These are phyloP conservation scores for Nicator chloris DNA, from an alignment of 2,113 vertebrate genomes.

Conservation along the genomic window DNA sequence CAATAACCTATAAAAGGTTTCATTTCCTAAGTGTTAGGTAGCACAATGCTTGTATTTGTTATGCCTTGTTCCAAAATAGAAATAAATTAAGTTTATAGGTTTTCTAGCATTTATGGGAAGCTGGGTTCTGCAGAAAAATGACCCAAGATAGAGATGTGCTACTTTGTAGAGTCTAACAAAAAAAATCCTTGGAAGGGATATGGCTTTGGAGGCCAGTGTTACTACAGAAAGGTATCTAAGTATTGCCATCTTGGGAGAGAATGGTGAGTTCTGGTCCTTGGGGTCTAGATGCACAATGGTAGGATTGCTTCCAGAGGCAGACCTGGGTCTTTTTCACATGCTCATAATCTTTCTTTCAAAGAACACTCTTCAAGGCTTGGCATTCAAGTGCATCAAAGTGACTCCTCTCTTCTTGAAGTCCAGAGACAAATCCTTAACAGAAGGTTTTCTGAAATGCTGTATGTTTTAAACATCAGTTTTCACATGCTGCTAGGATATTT, in stretches of 20 bases:
- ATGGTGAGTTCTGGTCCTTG: not conserved
- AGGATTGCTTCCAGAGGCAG: not conserved
- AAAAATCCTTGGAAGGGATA: rapidly evolving
- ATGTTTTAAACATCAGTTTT: not conserved
- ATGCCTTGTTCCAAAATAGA: not conserved
- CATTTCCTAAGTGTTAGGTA: not conserved
- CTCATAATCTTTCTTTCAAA: not conserved
- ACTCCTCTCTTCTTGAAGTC: not conserved
- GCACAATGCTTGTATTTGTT: not conserved
- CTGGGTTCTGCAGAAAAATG: not conserved
- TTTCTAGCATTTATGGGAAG: not conserved
- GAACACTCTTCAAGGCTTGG: not conserved
- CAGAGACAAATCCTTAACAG: not conserved
- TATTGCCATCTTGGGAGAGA: not conserved
- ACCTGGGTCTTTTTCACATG: not conserved
- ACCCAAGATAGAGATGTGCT: not conserved
- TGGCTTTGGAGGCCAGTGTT: not conserved
- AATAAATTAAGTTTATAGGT: not conserved
- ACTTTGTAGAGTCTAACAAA: not conserved
- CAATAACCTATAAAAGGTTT: not conserved
- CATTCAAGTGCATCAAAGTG: not conserved
- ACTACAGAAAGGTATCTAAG: not conserved
- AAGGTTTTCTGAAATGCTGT: not conserved
- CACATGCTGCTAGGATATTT: not conserved
- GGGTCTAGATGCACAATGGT: not conserved